Base-by-base conservation (phyloP, 2,797 vertebrate genomes). In the Chaetophractus vellerosus region DNA sequence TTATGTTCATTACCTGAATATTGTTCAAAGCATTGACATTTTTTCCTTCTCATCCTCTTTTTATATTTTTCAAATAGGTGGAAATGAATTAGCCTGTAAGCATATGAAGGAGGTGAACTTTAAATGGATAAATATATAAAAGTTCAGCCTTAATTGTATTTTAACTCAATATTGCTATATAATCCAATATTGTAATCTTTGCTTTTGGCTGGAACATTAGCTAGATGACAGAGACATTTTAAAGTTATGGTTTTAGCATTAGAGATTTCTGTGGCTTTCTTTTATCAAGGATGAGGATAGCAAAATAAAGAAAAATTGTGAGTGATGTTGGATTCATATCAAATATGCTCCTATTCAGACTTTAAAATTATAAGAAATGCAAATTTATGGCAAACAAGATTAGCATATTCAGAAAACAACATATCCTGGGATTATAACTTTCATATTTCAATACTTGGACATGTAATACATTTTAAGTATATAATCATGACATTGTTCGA, bases 341-440 rank as follows among this genome's bases (percentile, higher is more conserved):
- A 95, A 94, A 79, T 90, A 63, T 72, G 68, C 48, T 93, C n/a
- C 80, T 75, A 94, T 59, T 93, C 68, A 86, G 45, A 66, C 38
- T 82, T 55, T 55, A 68, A 93, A 92, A 88, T 91, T 36, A 82
- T 75, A 94, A 90, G 61, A 83, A 94, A 86, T 96, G 28, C 71
- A 94, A 95, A 95, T 90, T 96, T 95, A 82, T 90, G 55, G 66
- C 78, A 94, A 88, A 94, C 83, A 96, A 92, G 36, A 85, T 90
- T 66, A 93, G 66, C 33, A 80, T 68, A 92, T 68, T 95, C 66
- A 74, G 45, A 94, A 94, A 93, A 91, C 28, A 94, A 86, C 41
- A 80, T 80, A 92, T 68, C 21, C 59, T 93, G 48, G 55, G n/a
- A 92, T 81, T 95, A 28, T 81, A 75, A 64, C 24, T 4, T 75